These are phyloP conservation scores for Aurelia coerulea DNA, from an alignment of 30 jellyfish, hydroid and myxozoan species.

Conservation along the genomic window DNA sequence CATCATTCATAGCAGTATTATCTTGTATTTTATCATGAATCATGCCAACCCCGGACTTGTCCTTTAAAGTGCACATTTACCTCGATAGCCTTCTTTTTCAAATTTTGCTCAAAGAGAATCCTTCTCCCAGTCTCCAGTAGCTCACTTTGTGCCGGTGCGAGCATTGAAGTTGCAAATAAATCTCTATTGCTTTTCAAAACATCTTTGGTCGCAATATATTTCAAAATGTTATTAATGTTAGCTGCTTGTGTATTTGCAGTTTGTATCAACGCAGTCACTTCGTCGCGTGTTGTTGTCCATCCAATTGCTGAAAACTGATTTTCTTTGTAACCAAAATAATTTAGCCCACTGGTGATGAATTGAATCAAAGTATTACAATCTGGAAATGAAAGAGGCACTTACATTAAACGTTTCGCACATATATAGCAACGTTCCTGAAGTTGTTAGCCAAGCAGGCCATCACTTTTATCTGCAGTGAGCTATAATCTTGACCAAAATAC, in stretches of 20 bases:
- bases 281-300: constrained; percentile 2
- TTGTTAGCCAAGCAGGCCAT: too few species aligned
- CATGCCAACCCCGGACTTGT: too few species aligned
- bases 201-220: background rate
- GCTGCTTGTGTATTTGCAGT: constrained; percentile 4
- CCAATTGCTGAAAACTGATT: constrained; percentile 13
- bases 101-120: background rate
- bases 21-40: too few species aligned
- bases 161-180: background rate
- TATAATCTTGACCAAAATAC: too few species aligned
- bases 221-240: background rate
- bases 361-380: background rate
- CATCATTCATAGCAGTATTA: too few species aligned
- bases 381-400: background rate
- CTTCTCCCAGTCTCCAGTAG: background rate
- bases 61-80: background rate
- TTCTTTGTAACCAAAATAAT: constrained; percentile 14
- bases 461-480: too few species aligned
- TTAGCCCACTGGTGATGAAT: constrained; percentile 4
- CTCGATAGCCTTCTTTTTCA: background rate
- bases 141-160: background rate
- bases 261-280: background rate
- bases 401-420: too few species aligned
- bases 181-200: background rate
- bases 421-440: too few species aligned